Evolutionary conservation across 2,797 vertebrate genomes (phyloP), one percentile per base, ranked within the genome.

Genomic region (Myiotriccus ornatus): DNA sequence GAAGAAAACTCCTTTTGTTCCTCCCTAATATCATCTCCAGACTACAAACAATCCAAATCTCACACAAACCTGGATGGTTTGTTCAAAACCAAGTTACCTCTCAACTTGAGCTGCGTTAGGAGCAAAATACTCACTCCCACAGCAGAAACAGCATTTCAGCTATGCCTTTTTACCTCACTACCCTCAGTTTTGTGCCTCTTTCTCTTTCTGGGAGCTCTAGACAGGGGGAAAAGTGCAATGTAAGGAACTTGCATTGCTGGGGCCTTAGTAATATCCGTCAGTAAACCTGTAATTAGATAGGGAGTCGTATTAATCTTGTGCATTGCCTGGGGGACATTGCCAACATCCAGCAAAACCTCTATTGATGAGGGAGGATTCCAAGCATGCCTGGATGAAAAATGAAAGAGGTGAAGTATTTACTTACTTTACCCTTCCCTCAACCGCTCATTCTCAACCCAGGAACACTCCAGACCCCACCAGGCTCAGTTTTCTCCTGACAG

Each of bases 281-380:
- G 96, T 97, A 97, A 98, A 97, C 94, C 98, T 98, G 98, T 98
- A 98, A 98, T 98, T 98, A 98, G 97, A 98, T 97, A 97, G 97
- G 97, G 97, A 98, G 96, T 86, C 93, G 96, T 95, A 97, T 97
- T 97, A 97, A 98, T 97, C 98, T 97, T 93, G 96, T 79, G 93
- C 97, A 96, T 95, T 95, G 95, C 98, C 98, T 88, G 96, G 93
- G 93, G 96, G 95, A 57, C 92, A 69, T 8, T 87, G 95, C 93
- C 95, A 94, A 87, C 95, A 87, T 95, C 85, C 95, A 97, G 96
- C 95, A 94, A 96, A 95, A 94, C 85, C 94, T 95, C 93, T 95
- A 90, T 96, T 97, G 96, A 97, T 97, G 96, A 97, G 95, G 95
- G 96, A 97, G 96, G 97, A 98, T 98, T 97, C 98, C 97, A 97